These are phyloP conservation scores for Perdita meconis DNA, from an alignment of 2,888 invertebrate species.

Conservation along the genomic window DNA sequence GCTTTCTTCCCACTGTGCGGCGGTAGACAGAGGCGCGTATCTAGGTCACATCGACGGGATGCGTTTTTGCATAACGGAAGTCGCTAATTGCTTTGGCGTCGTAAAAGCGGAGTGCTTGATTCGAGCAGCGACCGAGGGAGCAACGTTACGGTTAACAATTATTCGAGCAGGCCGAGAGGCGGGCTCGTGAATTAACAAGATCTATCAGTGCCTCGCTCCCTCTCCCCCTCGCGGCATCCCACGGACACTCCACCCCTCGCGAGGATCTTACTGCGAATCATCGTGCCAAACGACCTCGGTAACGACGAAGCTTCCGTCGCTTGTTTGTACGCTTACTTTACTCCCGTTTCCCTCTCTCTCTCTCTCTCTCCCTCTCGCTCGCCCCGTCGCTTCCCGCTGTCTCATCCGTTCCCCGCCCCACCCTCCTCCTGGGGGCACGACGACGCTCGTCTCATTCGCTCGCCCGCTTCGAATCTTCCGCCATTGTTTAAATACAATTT, in stretches of 20 bases:
- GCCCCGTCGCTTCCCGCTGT: conserved; percentile 11
- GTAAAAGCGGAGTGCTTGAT: conserved; percentile 74
- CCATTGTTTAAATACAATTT: conserved; percentile 88
- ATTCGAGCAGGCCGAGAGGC: conserved; percentile 73
- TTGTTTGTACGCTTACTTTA: conserved; percentile 81
- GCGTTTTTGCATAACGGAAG: conserved; percentile 37
- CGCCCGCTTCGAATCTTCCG: conserved; percentile 73
- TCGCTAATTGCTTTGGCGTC: conserved; percentile 67
- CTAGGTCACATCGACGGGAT: conserved; percentile 43
- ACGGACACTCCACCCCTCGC: conserved; percentile 55
- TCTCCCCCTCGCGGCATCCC: conserved; percentile 35
- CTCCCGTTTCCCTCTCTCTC: conserved; percentile 46
- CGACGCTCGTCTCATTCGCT: conserved; percentile 40
- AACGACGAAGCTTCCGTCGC: conserved; percentile 72
- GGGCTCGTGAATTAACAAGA: conserved; percentile 79
- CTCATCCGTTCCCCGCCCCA: conserved; percentile 31
- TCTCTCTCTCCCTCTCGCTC: conserved; percentile 15
- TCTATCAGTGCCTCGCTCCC: conserved; percentile 72
- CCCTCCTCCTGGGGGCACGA: conserved; percentile 9
- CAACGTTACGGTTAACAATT: conserved; percentile 77
- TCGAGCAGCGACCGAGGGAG: conserved; percentile 69
- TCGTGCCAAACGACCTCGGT: conserved; percentile 73
- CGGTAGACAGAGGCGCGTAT: background rate
- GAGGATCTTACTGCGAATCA: conserved; percentile 69
- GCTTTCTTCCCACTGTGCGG: too few relatives aligned